Conservation (phyloP, 2,113 vertebrate genomes). For the Siphamia tubifer region DNA sequence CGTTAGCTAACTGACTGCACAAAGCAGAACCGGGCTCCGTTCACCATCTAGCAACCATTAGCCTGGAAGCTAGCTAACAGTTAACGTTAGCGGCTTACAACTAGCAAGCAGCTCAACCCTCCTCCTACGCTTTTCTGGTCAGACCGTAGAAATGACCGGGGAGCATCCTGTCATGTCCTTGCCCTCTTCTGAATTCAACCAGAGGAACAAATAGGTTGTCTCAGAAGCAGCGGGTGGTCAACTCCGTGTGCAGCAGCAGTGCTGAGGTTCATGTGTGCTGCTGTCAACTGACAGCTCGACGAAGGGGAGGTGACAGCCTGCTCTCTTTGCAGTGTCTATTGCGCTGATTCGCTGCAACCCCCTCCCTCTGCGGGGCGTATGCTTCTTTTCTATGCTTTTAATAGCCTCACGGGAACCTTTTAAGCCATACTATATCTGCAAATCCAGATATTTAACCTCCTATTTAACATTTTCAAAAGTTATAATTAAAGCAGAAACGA, state of each 20-base stretch:
- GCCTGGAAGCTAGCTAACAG: conserved; percentile 38
- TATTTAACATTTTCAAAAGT: not conserved
- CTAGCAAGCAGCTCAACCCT: conserved; percentile 20
- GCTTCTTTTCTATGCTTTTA: not conserved
- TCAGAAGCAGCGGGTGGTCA: not conserved
- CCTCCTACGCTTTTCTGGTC: conserved; percentile 34
- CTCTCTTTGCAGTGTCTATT: conserved; percentile 45
- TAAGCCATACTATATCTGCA: not conserved
- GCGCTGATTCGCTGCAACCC: conserved; percentile 58
- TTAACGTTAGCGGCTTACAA: conserved; percentile 11
- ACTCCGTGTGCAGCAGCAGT: conserved; percentile 27
- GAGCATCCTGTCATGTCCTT: conserved; percentile 29
- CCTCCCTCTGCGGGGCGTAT: conserved; percentile 16
- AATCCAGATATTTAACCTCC: not conserved
- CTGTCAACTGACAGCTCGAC: conserved; percentile 72
- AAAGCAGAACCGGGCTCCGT: conserved; percentile 19
- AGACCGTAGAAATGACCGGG: conserved; percentile 26
- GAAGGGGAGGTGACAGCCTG: conserved; percentile 63
- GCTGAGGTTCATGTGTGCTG: conserved; percentile 50
- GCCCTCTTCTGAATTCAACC: conserved; percentile 13
- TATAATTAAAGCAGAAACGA: not conserved
- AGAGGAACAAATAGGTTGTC: not conserved
- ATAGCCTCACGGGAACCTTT: not conserved
- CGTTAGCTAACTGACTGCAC: conserved; percentile 30
- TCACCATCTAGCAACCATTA: conserved; percentile 37